Evolutionary conservation across 2,113 vertebrate genomes (phyloP).

Genomic region (Entelurus aequoreus): DNA sequence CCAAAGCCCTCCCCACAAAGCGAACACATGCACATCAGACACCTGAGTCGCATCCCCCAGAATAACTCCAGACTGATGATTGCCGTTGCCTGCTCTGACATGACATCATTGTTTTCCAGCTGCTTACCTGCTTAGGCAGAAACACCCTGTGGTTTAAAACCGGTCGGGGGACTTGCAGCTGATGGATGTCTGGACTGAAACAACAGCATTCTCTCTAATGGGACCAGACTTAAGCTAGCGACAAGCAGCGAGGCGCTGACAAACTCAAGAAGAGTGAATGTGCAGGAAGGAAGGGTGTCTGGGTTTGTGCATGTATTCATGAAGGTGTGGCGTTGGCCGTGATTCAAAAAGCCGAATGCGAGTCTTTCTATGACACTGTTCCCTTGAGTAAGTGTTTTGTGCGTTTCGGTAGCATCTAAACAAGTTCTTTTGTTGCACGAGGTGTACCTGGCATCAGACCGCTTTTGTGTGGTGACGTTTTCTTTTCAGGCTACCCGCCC

Average conservation of each 20-base stretch:
- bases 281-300: conserved; percentile 1
- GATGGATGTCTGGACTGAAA: conserved; percentile 38
- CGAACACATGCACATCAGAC: conserved; percentile 17
- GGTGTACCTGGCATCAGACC: no score
- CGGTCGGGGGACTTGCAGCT: conserved; percentile 26
- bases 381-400: not conserved
- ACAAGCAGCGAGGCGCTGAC: conserved; percentile 8
- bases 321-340: not conserved
- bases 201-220: conserved; percentile 4
- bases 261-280: conserved; percentile 28
- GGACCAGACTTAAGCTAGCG: conserved; percentile 5
- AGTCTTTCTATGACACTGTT: not conserved
- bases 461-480: not conserved
- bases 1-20: not conserved
- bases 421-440: not conserved
- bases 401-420: no score
- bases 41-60: conserved; percentile 3
- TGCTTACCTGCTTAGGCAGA: conserved; percentile 40
- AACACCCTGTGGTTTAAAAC: conserved; percentile 35
- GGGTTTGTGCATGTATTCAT: not conserved
- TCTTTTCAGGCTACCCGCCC: not conserved
- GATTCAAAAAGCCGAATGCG: not conserved
- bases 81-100: conserved; percentile 21
- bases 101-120: conserved; percentile 42
- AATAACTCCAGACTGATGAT: conserved; percentile 43